A percentile compares a stretch with the other conserved stretches of the same genome.
These are phyloP conservation scores for Rhingia campestris DNA, from an alignment of 2,888 invertebrate genomes.

Conservation along the genomic window DNA sequence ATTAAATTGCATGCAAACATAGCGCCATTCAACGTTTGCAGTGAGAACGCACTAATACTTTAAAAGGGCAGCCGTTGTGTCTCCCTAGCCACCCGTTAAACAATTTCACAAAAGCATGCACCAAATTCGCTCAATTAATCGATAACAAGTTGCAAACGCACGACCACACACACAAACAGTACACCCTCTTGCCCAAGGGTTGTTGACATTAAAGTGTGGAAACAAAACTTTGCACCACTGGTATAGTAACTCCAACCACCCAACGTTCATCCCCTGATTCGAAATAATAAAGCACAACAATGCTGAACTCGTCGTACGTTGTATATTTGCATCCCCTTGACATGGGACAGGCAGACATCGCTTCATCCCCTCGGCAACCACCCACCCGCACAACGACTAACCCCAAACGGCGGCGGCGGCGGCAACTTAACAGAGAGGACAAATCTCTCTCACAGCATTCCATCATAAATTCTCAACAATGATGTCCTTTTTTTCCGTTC, in stretches of 20 bases:
- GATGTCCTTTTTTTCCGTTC: not conserved
- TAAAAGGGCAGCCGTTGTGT: not conserved
- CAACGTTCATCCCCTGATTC: not conserved
- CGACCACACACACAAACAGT: not conserved
- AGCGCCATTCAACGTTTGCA: not conserved
- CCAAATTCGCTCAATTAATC: constrained; percentile 55
- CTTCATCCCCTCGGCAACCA: constrained; percentile 4
- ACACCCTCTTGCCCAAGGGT: constrained; percentile 55
- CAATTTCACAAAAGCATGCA: constrained; percentile 30
- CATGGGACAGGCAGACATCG: constrained; percentile 41
- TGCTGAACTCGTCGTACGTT: constrained; percentile 13
- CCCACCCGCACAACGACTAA: not conserved
- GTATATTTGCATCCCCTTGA: constrained; percentile 62
- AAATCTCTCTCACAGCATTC: constrained; percentile 53
- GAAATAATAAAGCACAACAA: constrained; percentile 61
- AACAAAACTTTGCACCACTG: constrained; percentile 43
- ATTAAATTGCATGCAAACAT: constrained; percentile 20
- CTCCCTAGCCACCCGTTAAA: constrained; percentile 15
- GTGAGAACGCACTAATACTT: not conserved
- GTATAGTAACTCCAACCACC: constrained; percentile 5
- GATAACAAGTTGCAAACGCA: constrained; percentile 51
- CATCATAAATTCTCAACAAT: constrained; percentile 66
- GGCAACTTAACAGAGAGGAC: constrained; percentile 15
- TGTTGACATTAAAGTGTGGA: constrained; percentile 59
- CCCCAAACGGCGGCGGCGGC: not conserved